Conservation (phyloP, 2,113 vertebrate species). For the Poeciliopsis turrubarensis region DNA sequence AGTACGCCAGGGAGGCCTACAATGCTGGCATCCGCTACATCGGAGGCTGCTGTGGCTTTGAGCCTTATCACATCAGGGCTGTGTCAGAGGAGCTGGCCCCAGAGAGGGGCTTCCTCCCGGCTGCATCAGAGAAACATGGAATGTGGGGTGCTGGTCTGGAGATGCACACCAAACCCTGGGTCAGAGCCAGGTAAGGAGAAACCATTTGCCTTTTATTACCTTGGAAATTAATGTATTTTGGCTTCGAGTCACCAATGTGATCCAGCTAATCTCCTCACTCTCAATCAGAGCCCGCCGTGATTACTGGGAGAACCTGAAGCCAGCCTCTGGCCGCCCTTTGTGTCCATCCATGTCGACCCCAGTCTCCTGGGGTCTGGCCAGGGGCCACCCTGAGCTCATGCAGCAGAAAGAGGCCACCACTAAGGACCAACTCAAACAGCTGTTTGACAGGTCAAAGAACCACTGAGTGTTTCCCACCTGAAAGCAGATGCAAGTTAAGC, state of each 20-base stretch:
- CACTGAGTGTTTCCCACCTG: conserved; percentile 45
- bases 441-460: conserved; percentile 70
- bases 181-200: conserved; percentile 87
- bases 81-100: conserved; percentile 89
- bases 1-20: conserved; percentile 89
- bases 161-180: conserved; percentile 99
- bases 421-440: conserved; percentile 69
- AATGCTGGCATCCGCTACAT: conserved; percentile 88
- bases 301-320: conserved; percentile 90
- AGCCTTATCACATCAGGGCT: conserved; percentile 93
- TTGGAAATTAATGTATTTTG: neutral
- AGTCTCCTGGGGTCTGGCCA: conserved; percentile 90
- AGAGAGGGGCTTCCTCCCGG: conserved; percentile 86
- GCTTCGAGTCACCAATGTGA: neutral
- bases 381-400: conserved; percentile 86
- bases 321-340: conserved; percentile 88
- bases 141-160: conserved; percentile 88
- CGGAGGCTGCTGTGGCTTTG: conserved; percentile 96
- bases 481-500: neutral
- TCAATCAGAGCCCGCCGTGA: conserved; percentile 84
- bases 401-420: conserved; percentile 91
- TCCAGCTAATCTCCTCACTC: neutral
- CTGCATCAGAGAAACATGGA: conserved; percentile 93
- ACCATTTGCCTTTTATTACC: conserved; percentile 46
- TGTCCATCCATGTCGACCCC: conserved; percentile 86